A percentile compares a stretch with the other conserved stretches of the same genome.
phyloP scores from a whole-genome alignment of 2,113 vertebrate species.

The Chrysochloris asiatica region DNA sequence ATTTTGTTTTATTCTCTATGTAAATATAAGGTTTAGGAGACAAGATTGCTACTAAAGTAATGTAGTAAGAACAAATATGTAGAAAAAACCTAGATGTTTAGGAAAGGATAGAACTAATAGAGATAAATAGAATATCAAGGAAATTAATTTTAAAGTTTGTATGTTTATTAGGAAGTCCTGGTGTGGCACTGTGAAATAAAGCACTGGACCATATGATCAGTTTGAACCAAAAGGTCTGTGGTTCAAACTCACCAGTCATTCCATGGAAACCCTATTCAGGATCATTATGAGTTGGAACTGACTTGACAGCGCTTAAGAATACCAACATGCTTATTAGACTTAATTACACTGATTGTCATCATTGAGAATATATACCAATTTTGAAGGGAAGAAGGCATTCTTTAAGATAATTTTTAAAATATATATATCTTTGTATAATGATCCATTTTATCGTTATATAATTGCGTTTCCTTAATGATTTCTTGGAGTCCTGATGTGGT shows the following conservation, averaged over 20 bases:
- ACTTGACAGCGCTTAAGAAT: no score
- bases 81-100: not conserved
- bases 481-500: no score
- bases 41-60: not conserved
- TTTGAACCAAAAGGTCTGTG: no score
- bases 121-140: not conserved
- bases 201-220: no score
- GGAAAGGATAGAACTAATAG: slow-evolving; percentile 1
- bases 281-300: no score
- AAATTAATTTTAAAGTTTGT: not conserved
- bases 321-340: no score
- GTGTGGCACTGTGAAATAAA: no score
- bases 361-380: not conserved
- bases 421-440: not conserved
- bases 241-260: no score
- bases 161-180: no score
- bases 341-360: not conserved
- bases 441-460: not conserved
- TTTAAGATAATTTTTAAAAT: not conserved
- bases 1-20: not conserved
- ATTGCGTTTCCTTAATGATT: not conserved
- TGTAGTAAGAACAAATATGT: not conserved
- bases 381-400: not conserved
- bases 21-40: not conserved
- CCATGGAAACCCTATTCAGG: no score